These are phyloP conservation scores for Anguilla japonica DNA, from an alignment of 2,113 vertebrate genomes.

Conservation along the genomic window DNA sequence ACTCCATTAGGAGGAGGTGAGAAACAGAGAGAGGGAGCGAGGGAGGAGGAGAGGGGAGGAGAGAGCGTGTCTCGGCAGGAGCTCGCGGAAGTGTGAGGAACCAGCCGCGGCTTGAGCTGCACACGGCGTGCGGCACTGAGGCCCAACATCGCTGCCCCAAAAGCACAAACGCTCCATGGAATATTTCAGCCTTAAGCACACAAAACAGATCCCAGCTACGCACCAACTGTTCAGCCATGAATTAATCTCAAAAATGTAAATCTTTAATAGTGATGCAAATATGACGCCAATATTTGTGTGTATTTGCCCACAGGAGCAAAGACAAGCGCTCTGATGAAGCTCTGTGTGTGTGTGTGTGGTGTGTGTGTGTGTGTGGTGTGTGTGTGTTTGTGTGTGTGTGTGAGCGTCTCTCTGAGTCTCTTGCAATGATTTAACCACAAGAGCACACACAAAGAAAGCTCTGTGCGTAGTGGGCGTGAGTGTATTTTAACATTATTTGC, in stretches of 20 bases:
- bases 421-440: too few relatives aligned
- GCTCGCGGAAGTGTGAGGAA: not conserved
- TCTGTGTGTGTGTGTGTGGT: too few relatives aligned
- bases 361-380: too few relatives aligned
- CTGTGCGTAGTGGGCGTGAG: too few relatives aligned
- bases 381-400: too few relatives aligned
- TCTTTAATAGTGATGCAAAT: not conserved
- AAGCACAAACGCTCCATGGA: not conserved
- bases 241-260: not conserved
- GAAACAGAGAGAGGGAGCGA: not conserved
- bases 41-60: not conserved
- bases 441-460: too few relatives aligned
- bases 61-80: slow-evolving; percentile 17
- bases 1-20: not conserved
- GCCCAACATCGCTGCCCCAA: not conserved
- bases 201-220: not conserved
- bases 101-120: not conserved
- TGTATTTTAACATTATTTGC: too few relatives aligned
- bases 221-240: not conserved
- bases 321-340: not conserved
- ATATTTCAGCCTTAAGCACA: not conserved
- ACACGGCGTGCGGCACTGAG: slow-evolving; percentile 8
- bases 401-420: too few relatives aligned
- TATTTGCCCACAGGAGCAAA: not conserved
- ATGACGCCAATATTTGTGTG: not conserved